Percentiles rank a stretch among this genome's conserved stretches.
These are phyloP conservation scores for Pterostichus madidus DNA, from an alignment of 2,888 invertebrate genomes.

Conservation along the genomic window DNA sequence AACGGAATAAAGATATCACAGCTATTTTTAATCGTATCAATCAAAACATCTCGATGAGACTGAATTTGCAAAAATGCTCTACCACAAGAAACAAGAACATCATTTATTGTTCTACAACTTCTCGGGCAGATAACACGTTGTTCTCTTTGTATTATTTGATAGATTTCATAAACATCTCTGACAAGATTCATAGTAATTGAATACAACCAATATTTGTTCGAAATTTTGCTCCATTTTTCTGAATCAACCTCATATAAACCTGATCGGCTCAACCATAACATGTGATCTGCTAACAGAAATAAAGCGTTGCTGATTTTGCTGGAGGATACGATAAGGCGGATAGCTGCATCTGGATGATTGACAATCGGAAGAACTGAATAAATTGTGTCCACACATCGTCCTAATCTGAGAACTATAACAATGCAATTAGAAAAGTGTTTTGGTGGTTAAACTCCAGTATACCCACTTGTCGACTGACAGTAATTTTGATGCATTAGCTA, in stretches of 20 bases:
- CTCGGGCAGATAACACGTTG: conserved; percentile 71
- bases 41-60: conserved; percentile 83
- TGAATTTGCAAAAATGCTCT: conserved; percentile 72
- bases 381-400: conserved; percentile 90
- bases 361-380: conserved; percentile 86
- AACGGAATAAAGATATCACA: conserved; percentile 94
- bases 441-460: too few relatives aligned
- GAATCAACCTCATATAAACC: conserved; percentile 85
- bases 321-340: conserved; percentile 86
- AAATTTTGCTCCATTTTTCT: conserved; percentile 86
- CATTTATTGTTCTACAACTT: conserved; percentile 69
- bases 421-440: conserved; percentile 57
- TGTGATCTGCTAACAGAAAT: conserved; percentile 91
- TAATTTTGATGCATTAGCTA: too few relatives aligned
- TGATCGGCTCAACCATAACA: conserved; percentile 90
- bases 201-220: conserved; percentile 92
- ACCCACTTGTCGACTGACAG: too few relatives aligned
- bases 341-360: conserved; percentile 85
- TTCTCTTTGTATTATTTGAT: conserved; percentile 81
- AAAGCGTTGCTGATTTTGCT: conserved; percentile 89
- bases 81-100: conserved; percentile 69
- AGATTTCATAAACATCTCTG: conserved; percentile 92
- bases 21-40: conserved; percentile 91
- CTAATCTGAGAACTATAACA: conserved; percentile 89
- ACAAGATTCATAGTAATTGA: conserved; percentile 89